These are phyloP conservation scores for Amphimedon queenslandica DNA, from an alignment of 37 sponge, comb jelly and placozoan genomes.

Conservation along the genomic window DNA sequence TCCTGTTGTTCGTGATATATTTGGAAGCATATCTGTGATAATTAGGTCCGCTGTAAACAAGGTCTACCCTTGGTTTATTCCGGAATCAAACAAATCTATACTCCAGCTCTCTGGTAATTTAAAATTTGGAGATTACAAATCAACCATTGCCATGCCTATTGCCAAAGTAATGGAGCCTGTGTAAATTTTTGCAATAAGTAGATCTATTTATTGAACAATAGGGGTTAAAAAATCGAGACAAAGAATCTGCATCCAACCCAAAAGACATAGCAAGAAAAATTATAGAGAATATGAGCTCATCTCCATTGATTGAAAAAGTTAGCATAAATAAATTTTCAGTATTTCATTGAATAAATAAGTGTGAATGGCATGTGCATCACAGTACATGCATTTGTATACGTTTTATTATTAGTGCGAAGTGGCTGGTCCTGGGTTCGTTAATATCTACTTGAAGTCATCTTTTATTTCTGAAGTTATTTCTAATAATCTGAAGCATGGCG, in stretches of 20 bases:
- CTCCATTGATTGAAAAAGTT: constrained; percentile 38
- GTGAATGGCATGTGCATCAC: too few relatives aligned
- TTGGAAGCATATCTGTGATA: too few relatives aligned
- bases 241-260: constrained; percentile 9
- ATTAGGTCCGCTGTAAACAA: constrained; percentile 28
- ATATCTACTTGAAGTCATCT: constrained; percentile 60
- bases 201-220: constrained; percentile 21
- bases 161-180: constrained; percentile 30
- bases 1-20: too few relatives aligned
- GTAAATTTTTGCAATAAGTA: background rate
- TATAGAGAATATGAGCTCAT: background rate
- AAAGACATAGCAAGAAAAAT: constrained; percentile 45
- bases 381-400: background rate
- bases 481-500: constrained; percentile 78
- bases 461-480: constrained; percentile 72
- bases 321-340: background rate
- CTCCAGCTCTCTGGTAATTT: constrained; percentile 36
- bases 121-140: constrained; percentile 73
- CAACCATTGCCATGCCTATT: constrained; percentile 61
- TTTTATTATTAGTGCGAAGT: constrained; percentile 29
- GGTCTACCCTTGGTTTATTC: constrained; percentile 43
- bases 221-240: constrained; percentile 40
- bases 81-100: constrained; percentile 42
- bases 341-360: too few relatives aligned
- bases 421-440: constrained; percentile 76